Evolutionary conservation across 2,113 vertebrate species (phyloP), one percentile per base, ranked within the genome.

Genomic region (Periophthalmodon schlosseri): DNA sequence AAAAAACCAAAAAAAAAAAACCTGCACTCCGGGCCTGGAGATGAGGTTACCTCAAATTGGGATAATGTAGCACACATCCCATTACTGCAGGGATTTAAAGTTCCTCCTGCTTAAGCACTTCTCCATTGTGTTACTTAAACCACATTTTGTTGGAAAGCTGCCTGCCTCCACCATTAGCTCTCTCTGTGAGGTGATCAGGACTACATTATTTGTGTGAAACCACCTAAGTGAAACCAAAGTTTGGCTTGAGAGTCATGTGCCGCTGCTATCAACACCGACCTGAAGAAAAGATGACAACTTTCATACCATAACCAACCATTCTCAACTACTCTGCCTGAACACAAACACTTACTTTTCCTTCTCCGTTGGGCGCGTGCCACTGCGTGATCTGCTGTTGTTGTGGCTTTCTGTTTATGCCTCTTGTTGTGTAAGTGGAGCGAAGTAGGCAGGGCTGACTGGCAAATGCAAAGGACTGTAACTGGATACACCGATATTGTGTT

Each of bases 401-500:
- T 71, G 72, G 46, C 67, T 70, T 71, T 16, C 52, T 73, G 24
- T 74, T 36, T 75, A 78, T 57, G 64, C 20, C 75, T 77, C 86
- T 86, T 83, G 80, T 81, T 76, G 72, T 64, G 72, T 57, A 75
- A 81, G 81, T 70, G 82, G 76, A 85, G 76, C 83, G 74, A 86
- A 80, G 81, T 76, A 47, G 73, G 73, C 84, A 21, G 61, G 49
- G 65, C 24, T 76, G 78, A 67, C 72, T 54, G 80, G 69, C 72
- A 54, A 73, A 80, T 73, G 70, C 68, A 70, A 79, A 81, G 15
- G 77, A 70, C 68, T 70, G 77, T 88, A 91, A 92, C 80, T 83
- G 78, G 86, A 89, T 83, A 75, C 78, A 57, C 86, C 82, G 77
- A 85, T 86, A 84, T 85, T 86, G 76, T 87, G 84, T 88, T 87